Percentiles rank a stretch among this genome's conserved stretches.
phyloP scores from a whole-genome alignment of 1,140 invertebrate genomes.

The Eurosta solidaginis region DNA sequence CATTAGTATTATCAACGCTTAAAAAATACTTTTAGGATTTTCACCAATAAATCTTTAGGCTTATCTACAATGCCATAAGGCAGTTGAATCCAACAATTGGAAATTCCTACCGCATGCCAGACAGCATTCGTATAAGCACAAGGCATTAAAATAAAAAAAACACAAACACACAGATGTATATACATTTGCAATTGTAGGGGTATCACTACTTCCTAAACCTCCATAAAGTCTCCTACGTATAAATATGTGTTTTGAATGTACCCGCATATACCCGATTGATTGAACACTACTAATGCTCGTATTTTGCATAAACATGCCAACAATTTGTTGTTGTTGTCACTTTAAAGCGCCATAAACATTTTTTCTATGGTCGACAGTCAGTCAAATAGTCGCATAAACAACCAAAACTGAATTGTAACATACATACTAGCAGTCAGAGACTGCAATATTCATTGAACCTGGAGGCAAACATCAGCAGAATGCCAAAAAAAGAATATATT shows the following conservation, averaged over 20 bases:
- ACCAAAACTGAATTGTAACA: background rate
- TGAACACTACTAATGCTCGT: constrained; percentile 10
- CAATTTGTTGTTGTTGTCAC: constrained; percentile 28
- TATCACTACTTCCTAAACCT: background rate
- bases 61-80: constrained; percentile 2
- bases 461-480: background rate
- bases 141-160: background rate
- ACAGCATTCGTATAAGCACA: background rate
- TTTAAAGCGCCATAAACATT: constrained; percentile 28
- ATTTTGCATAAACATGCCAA: constrained; percentile 27
- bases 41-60: background rate
- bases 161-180: background rate
- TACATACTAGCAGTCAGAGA: background rate
- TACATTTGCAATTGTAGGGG: background rate
- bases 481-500: background rate
- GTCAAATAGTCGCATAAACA: constrained; percentile 25
- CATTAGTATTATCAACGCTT: constrained; percentile 6
- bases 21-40: constrained; percentile 21
- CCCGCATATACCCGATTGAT: background rate
- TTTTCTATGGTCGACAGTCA: constrained; percentile 20
- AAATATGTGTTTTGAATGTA: no score
- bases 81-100: constrained; percentile 15
- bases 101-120: constrained; percentile 17
- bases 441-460: background rate
- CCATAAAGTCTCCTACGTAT: background rate